These are phyloP conservation scores for Iselma pallidipennis DNA, from an alignment of 2,888 invertebrate species.

Conservation along the genomic window DNA sequence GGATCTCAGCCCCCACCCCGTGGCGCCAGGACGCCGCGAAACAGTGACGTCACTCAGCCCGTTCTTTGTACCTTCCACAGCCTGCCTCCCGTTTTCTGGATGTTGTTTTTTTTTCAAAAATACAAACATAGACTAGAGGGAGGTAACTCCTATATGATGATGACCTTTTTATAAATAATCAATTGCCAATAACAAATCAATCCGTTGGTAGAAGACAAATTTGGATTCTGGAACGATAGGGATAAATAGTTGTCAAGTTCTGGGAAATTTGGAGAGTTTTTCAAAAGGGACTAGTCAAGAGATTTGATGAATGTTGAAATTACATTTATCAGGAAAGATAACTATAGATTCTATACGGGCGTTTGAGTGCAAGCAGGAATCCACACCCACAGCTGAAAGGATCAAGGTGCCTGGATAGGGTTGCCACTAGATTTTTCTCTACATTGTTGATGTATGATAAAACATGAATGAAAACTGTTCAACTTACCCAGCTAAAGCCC, in stretches of 20 bases:
- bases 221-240: no score
- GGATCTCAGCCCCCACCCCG: constrained; percentile 29
- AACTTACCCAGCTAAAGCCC: constrained; percentile 59
- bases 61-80: constrained; percentile 30
- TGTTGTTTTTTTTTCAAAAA: neutral
- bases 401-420: neutral
- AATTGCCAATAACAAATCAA: no score
- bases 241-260: no score
- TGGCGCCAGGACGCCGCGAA: constrained; percentile 37
- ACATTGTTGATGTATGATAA: neutral
- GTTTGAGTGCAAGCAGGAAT: no score
- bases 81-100: constrained; percentile 9
- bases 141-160: neutral
- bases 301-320: neutral
- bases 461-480: neutral
- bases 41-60: constrained; percentile 33
- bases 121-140: neutral
- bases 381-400: neutral
- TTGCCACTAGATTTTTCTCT: neutral
- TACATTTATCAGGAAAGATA: no score
- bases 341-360: no score
- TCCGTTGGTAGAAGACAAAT: no score
- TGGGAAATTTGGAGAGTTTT: no score
- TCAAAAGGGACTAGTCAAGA: no score
- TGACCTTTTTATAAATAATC: neutral